Evolutionary conservation across 1,140 invertebrate species (phyloP).

Genomic region (Helicorthomorpha holstii): DNA sequence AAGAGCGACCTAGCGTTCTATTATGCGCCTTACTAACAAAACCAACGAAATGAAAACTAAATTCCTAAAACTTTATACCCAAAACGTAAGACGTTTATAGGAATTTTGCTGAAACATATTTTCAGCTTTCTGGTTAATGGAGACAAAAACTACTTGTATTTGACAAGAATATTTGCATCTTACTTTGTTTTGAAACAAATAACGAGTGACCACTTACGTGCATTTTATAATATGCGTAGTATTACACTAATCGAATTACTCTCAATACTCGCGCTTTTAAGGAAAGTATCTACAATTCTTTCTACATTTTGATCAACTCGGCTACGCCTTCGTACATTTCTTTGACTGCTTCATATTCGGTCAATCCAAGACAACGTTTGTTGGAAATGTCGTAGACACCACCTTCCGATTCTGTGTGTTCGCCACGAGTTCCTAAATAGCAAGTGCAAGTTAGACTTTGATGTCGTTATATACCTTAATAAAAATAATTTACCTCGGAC

Average conservation of each 20-base stretch:
- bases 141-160: not conserved
- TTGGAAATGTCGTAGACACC: conserved; percentile 82
- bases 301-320: conserved; percentile 79
- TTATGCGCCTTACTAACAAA: no score
- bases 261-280: conserved; percentile 12
- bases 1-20: no score
- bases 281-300: conserved; percentile 26
- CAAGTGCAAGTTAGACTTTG: not conserved
- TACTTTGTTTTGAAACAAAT: conserved; percentile 18
- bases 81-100: no score
- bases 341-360: conserved; percentile 63
- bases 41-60: no score
- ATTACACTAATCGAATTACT: conserved; percentile 5
- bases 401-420: conserved; percentile 86
- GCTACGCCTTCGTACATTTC: conserved; percentile 71
- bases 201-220: conserved; percentile 21
- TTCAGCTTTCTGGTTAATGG: not conserved
- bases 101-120: no score
- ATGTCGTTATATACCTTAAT: not conserved
- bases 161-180: not conserved
- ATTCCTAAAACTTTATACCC: no score
- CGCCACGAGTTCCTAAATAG: conserved; percentile 59
- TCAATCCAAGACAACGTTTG: conserved; percentile 55
- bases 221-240: conserved; percentile 25
- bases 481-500: conserved; percentile 32